These are phyloP conservation scores for Antrozous pallidus DNA, from an alignment of 2,797 vertebrate species.

Conservation along the genomic window DNA sequence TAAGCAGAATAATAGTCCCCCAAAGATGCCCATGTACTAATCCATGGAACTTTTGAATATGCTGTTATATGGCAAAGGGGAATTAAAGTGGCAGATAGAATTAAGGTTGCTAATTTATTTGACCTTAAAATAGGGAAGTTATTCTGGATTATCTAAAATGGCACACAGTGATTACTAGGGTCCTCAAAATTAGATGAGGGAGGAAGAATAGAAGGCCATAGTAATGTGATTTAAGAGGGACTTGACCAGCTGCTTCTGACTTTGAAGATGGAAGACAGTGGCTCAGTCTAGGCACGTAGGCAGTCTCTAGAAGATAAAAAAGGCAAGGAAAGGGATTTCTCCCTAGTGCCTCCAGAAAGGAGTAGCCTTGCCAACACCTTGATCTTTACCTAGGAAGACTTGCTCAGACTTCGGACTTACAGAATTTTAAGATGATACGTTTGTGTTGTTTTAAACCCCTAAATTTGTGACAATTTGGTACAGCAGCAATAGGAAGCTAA, in stretches of 20 bases:
- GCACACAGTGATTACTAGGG: background rate
- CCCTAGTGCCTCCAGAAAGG: background rate
- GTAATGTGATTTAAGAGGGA: background rate
- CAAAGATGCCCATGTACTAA: background rate
- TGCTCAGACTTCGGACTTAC: background rate
- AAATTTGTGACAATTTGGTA: background rate
- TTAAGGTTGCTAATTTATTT: background rate
- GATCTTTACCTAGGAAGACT: background rate
- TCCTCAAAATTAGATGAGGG: background rate
- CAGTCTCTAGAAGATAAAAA: background rate
- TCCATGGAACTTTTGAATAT: background rate
- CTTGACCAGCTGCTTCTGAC: background rate
- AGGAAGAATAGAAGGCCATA: background rate
- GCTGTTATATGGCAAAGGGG: background rate
- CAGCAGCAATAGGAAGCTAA: background rate
- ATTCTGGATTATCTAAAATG: background rate
- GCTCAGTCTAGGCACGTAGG: background rate
- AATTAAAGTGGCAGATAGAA: background rate
- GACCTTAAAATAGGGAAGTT: background rate
- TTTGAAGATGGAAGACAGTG: background rate
- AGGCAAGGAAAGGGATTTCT: background rate
- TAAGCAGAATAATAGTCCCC: background rate
- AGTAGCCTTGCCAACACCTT: background rate
- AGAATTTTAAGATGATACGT: background rate
- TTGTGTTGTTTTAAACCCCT: background rate